Evolutionary conservation across 1,140 invertebrate species (phyloP).

Genomic region (Calephelis virginiensis): DNA sequence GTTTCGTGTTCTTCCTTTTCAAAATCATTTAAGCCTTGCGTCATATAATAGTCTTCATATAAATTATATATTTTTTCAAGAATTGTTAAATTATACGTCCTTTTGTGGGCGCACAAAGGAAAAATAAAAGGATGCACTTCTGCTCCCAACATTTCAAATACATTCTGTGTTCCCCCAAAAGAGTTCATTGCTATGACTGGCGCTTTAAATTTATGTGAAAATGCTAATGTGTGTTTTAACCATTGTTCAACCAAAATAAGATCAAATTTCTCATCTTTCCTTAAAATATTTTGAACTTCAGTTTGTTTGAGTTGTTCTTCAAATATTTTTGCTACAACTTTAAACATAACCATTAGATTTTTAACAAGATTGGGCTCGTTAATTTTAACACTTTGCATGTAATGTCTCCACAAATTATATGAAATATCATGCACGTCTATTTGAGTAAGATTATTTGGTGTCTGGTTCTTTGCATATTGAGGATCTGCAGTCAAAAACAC

Average conservation of each 20-base stretch:
- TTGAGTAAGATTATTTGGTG: too few relatives aligned
- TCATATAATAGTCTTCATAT: neutral
- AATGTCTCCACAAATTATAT: neutral
- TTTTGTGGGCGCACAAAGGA: neutral
- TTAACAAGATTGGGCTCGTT: neutral
- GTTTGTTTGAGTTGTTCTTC: neutral
- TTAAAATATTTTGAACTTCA: neutral
- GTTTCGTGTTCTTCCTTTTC: constrained; percentile 9
- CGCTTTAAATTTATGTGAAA: constrained; percentile 1
- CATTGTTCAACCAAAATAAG: neutral
- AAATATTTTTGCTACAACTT: neutral
- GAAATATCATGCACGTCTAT: too few relatives aligned
- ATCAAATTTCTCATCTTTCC: neutral
- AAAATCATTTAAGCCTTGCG: neutral
- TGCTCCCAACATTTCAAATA: constrained; percentile 11
- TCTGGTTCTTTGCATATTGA: too few relatives aligned
- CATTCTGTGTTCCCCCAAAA: neutral
- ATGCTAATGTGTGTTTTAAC: neutral
- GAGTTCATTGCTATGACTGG: constrained; percentile 16
- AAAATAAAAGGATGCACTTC: constrained; percentile 1
- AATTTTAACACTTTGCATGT: neutral
- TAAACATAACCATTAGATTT: neutral
- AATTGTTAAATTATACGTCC: constrained; percentile 1
- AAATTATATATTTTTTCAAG: neutral
- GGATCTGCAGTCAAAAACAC: too few relatives aligned